Evolutionary conservation across 1,140 invertebrate species (phyloP).

Genomic region (Paraescarpia echinospica): DNA sequence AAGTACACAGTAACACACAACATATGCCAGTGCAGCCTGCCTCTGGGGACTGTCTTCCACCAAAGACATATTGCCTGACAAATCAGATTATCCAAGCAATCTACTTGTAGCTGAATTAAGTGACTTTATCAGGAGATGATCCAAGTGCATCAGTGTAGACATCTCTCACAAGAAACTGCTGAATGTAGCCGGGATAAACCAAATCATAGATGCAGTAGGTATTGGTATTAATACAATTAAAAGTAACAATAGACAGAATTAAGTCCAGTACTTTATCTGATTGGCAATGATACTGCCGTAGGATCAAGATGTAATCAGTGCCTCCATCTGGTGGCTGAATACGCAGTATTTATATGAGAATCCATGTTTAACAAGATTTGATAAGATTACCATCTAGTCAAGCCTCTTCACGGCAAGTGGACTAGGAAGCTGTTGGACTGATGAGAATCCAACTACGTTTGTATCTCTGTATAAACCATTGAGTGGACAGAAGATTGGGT

Average conservation of each 20-base stretch:
- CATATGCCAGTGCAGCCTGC: neutral
- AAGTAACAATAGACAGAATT: neutral
- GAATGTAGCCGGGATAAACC: neutral
- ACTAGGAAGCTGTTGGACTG: too few relatives aligned
- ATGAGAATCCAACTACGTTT: too few relatives aligned
- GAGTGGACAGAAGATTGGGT: too few relatives aligned
- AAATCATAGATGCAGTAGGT: neutral
- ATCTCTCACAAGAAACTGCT: neutral
- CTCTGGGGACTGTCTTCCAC: neutral
- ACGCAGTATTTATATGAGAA: conserved; percentile 16
- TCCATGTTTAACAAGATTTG: neutral
- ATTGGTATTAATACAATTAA: neutral
- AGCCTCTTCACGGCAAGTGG: too few relatives aligned
- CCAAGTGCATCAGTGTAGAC: neutral
- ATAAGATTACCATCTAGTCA: too few relatives aligned
- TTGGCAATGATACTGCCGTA: neutral
- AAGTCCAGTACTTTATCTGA: neutral
- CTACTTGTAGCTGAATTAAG: neutral
- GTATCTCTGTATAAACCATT: too few relatives aligned
- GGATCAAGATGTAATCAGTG: neutral
- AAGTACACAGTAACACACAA: neutral
- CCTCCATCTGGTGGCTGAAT: neutral
- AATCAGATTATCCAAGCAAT: neutral
- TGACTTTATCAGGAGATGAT: neutral
- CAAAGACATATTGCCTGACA: neutral